Evolutionary conservation across 2,113 vertebrate species (phyloP).

Genomic region (Hucho hucho): DNA sequence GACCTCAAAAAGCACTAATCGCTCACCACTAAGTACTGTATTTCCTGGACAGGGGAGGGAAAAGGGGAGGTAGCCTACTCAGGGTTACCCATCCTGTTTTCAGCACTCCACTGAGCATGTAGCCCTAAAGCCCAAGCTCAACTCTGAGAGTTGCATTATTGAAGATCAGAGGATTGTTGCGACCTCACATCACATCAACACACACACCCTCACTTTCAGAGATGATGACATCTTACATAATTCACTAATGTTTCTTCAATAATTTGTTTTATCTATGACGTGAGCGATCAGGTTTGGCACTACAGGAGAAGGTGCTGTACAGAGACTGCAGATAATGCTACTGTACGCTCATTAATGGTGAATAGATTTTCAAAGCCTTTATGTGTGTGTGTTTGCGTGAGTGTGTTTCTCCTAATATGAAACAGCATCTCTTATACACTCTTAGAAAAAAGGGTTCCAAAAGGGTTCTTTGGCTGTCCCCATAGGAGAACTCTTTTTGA

Average conservation of each 20-base stretch:
- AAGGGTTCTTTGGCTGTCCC: too few species aligned
- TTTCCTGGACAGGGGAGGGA: background rate
- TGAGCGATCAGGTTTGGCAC: background rate
- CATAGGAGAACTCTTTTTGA: too few species aligned
- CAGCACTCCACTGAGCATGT: background rate
- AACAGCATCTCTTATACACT: conserved; percentile 6
- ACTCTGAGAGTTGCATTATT: conserved; percentile 34
- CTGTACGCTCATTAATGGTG: background rate
- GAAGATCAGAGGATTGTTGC: background rate
- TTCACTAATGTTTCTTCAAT: background rate
- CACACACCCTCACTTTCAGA: background rate
- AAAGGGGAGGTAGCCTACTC: background rate
- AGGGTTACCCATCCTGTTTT: background rate
- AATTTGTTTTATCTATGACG: background rate
- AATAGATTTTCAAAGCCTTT: background rate
- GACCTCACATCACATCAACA: background rate
- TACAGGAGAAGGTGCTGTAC: background rate
- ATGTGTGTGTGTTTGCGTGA: background rate
- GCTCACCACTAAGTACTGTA: background rate
- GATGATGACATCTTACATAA: conserved; percentile 1
- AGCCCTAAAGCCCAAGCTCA: background rate
- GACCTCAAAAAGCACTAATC: too few species aligned
- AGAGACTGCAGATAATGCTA: background rate
- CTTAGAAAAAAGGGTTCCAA: background rate
- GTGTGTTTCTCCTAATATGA: background rate